These are phyloP conservation scores for Sebastolobus alascanus DNA, from an alignment of 2,797 vertebrate genomes.

Conservation along the genomic window DNA sequence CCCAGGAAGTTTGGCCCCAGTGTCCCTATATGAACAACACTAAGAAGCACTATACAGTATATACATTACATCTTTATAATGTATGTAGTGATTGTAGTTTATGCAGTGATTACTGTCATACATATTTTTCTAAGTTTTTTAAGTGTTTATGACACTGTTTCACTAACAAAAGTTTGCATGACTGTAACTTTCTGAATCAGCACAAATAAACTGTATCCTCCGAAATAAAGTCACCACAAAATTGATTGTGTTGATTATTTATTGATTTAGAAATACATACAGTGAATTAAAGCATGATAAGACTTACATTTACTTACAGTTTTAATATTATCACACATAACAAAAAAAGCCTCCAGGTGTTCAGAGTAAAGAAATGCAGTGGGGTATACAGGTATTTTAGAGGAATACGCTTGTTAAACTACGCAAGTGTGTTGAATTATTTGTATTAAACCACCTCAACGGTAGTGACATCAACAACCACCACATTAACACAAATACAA, in stretches of 20 bases:
- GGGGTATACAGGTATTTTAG: not conserved
- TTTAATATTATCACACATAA: constrained; percentile 1
- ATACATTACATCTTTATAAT: not conserved
- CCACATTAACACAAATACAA: constrained; percentile 5
- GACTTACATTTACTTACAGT: not conserved
- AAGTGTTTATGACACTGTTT: constrained; percentile 5
- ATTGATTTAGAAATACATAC: constrained; percentile 32
- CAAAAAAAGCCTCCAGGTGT: not conserved
- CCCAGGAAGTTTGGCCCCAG: not conserved
- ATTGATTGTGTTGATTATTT: constrained; percentile 25
- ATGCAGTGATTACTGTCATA: not conserved
- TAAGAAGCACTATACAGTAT: not conserved
- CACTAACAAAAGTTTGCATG: not conserved
- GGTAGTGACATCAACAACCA: not conserved
- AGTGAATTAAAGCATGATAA: not conserved
- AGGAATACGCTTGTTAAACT: constrained; percentile 1
- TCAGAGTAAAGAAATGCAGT: not conserved
- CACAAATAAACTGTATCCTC: not conserved
- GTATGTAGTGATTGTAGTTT: not conserved
- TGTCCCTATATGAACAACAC: constrained; percentile 57
- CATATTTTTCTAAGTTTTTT: constrained; percentile 13
- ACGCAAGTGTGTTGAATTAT: not conserved
- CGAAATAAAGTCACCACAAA: constrained; percentile 44
- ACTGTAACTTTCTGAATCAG: constrained; percentile 15
- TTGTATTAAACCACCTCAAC: not conserved